Base-by-base conservation (phyloP, 2,797 vertebrate genomes). In the Varecia variegata region DNA sequence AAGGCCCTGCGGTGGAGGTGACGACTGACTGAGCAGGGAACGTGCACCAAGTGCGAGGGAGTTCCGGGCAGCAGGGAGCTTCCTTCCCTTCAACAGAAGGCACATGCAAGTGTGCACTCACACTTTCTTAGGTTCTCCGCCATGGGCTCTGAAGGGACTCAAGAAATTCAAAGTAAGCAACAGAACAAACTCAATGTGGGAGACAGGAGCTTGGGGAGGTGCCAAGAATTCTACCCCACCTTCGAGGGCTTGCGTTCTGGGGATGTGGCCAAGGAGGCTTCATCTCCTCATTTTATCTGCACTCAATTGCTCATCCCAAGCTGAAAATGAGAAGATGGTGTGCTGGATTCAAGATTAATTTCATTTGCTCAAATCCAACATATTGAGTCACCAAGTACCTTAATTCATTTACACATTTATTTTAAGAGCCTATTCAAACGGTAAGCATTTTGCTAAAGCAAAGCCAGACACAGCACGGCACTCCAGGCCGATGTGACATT, bases 341-440 rank as follows among this genome's bases (percentile, higher is more conserved):
- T 18, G 27, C 40, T 81, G 27, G 47, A 60, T 40, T 96, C 50
- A 67, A 71, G 83, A 73, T 38, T 43, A 47, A 76, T 38, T 86
- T 88, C 74, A 77, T n/a, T 47, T 85, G 88, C 47, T 67, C 32
- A 82, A 86, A 82, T 81, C n/a, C 92, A 94, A 45, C 45, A 56
- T 21, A 25, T 1, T 60, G 62, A 88, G 52, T 60, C 73, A 80
- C 79, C 38, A 20, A 83, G 67, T 65, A 65, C 58, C 70, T 94
- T 77, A n/a, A 58, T 84, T 89, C 60, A 82, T 68, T 70, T 56
- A 71, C 43, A 86, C 54, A 47, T 81, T 90, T 86, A 84, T 77
- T 79, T 90, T 76, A 84, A 95, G 73, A 54, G 95, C 50, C 38
- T 45, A 62, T 67, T 93, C 84, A 79, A 71, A 70, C n/a, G n/a